Evolutionary conservation across 2,797 vertebrate species (phyloP).

Genomic region (Eospalax fontanierii): DNA sequence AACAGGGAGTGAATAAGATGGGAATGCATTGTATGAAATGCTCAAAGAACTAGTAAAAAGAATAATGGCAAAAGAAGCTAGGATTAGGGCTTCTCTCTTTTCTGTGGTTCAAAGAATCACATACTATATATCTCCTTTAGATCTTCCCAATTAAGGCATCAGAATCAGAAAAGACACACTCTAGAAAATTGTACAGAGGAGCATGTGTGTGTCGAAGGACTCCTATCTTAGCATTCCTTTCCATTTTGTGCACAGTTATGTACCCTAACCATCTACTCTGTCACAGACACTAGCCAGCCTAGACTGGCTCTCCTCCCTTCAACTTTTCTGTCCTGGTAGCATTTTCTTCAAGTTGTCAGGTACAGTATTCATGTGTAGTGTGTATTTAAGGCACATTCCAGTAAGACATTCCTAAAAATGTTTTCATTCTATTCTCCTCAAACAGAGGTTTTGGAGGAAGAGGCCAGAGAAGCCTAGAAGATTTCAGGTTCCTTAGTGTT

Average conservation of each 20-base stretch:
- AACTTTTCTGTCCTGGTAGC: background rate
- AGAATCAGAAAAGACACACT: background rate
- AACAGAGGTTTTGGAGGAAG: background rate
- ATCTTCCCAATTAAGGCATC: background rate
- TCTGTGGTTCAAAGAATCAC: background rate
- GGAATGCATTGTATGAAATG: too few species aligned
- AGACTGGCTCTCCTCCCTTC: background rate
- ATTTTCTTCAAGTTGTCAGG: background rate
- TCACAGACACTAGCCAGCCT: background rate
- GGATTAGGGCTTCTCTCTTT: background rate
- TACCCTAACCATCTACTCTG: background rate
- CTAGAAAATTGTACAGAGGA: background rate
- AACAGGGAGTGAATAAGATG: too few species aligned
- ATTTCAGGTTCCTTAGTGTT: slow-evolving; percentile 14
- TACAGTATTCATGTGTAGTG: background rate
- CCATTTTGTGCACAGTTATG: background rate
- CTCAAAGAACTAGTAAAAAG: too few species aligned
- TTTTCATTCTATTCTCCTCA: background rate
- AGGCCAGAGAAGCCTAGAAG: background rate
- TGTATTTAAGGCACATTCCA: background rate
- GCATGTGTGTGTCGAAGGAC: background rate
- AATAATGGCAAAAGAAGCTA: too few species aligned
- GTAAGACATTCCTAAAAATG: background rate
- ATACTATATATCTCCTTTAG: background rate
- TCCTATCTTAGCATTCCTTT: background rate